Percentiles rank a stretch among this genome's conserved stretches.
Conservation (phyloP, 2,113 vertebrate species). For the Rhabdomys dilectus region DNA sequence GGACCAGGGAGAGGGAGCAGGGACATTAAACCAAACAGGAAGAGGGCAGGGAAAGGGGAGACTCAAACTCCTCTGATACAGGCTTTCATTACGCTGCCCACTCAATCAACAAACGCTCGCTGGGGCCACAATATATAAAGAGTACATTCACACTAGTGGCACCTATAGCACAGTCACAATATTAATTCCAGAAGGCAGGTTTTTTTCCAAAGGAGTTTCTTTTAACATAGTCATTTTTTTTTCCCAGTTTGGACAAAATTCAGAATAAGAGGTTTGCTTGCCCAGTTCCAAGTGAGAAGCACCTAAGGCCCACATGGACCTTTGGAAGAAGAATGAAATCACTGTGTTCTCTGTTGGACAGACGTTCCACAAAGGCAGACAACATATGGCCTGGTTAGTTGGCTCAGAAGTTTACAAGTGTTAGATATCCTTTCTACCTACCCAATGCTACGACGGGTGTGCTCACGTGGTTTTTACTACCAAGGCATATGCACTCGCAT, state of each 20-base stretch:
- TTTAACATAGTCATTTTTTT: constrained; percentile 41
- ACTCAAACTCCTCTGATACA: constrained; percentile 54
- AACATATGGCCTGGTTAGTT: constrained; percentile 53
- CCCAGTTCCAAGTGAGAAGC: constrained; percentile 45
- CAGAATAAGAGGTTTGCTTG: constrained; percentile 56
- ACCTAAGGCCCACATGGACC: constrained; percentile 21
- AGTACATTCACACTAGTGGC: constrained; percentile 50
- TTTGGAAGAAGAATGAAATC: constrained; percentile 64
- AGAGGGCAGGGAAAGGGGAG: constrained; percentile 29
- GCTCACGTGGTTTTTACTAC: constrained; percentile 36
- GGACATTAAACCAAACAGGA: constrained; percentile 20
- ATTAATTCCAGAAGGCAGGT: constrained; percentile 35
- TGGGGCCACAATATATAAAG: constrained; percentile 41
- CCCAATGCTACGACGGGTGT: constrained; percentile 7
- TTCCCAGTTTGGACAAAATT: constrained; percentile 48
- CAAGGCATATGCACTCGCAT: constrained; percentile 69
- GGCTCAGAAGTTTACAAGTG: constrained; percentile 44
- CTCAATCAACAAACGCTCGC: constrained; percentile 32
- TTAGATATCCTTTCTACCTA: constrained; percentile 18
- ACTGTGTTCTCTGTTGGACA: background rate
- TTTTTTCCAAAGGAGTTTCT: constrained; percentile 52
- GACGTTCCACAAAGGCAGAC: constrained; percentile 53
- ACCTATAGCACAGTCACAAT: constrained; percentile 16
- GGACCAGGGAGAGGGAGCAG: background rate
- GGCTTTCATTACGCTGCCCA: background rate